These are phyloP conservation scores for Zoanthus sociatus DNA, from an alignment of 92 coral and sea anemone species.

Conservation along the genomic window DNA sequence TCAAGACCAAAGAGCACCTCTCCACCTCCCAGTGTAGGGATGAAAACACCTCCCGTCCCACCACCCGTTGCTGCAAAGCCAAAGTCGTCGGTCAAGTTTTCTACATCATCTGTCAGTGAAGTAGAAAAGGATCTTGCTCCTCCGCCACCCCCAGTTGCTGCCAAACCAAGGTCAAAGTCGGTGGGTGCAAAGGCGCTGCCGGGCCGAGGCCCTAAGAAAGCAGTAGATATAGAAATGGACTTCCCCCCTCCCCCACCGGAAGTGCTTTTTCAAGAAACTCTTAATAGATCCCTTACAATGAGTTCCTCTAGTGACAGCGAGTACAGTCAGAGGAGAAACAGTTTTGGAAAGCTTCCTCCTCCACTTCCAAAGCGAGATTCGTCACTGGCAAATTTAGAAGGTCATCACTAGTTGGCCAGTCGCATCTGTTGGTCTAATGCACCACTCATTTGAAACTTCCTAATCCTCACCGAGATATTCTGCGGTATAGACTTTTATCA, in stretches of 20 bases:
- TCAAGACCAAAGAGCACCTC: slow-evolving; percentile 10
- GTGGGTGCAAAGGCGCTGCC: slow-evolving; percentile 76
- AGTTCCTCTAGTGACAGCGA: slow-evolving; percentile 42
- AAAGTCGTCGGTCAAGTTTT: background rate
- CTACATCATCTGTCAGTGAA: slow-evolving; percentile 19
- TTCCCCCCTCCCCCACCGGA: slow-evolving; percentile 94
- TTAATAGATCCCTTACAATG: slow-evolving; percentile 58
- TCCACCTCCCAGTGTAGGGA: background rate
- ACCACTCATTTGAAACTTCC: no score
- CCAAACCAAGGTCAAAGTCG: slow-evolving; percentile 58
- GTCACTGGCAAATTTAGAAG: slow-evolving; percentile 25
- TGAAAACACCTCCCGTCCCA: background rate
- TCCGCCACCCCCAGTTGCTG: slow-evolving; percentile 44
- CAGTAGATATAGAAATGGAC: slow-evolving; percentile 69
- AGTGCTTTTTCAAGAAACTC: slow-evolving; percentile 64
- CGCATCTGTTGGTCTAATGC: background rate
- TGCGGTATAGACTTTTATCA: no score
- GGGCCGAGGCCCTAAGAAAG: slow-evolving; percentile 44
- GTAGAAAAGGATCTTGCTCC: slow-evolving; percentile 22
- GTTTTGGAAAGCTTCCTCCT: slow-evolving; percentile 38
- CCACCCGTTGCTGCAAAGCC: slow-evolving; percentile 45
- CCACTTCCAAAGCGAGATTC: slow-evolving; percentile 36
- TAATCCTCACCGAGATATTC: no score
- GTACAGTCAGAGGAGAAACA: slow-evolving; percentile 54
- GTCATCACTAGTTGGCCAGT: background rate